Evolutionary conservation across 1,140 invertebrate genomes (phyloP), one percentile per base, ranked within the genome.

Genomic region (Cryptotermes secundus): DNA sequence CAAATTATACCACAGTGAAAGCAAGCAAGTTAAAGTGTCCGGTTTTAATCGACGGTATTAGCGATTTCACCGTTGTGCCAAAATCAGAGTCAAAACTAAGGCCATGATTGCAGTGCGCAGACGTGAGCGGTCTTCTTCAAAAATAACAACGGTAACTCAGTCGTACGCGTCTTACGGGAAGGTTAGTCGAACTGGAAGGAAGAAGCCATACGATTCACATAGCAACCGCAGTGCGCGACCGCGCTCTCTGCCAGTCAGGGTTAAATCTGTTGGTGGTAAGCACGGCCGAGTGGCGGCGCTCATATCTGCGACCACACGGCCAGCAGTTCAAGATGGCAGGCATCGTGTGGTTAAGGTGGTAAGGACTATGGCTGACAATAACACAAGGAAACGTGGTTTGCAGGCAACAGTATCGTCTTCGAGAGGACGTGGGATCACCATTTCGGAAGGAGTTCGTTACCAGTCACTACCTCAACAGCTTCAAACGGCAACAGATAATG

Each of bases 311-410:
- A 36, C 24, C n/a, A 19, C 82, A 72, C 79, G 80, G 83, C 81
- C 79, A 3, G 34, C 80, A 84, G 36, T 84, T 81, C 80, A 86
- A 86, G 85, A 86, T 86, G 86, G 86, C 86, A 85, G 85, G 72
- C 36, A 65, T 31, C n/a, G 34, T 38, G 84, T 84, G 84, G 24
- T 82, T 80, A 82, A 36, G 80, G 38, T 59, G 38, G 80, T 84
- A 59, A 65, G 79, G 36, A 84, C 14, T 83, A 86, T 86, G 86
- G 85, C 86, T 34, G 86, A 86, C 82, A 84, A 86, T 82, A 84
- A 83, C 34, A 83, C 83, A 35, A 42, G 79, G 35, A 79, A 45
- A 34, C 34, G 83, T 34, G 24, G 49, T 45, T 31, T 45, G 1
- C n/a, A 26, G 31, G 1, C 81, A 45, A n/a, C 81, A 31, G 12